Evolutionary conservation across 2,888 invertebrate genomes (phyloP), one percentile per base, ranked within the genome.

Genomic region (Euzophera pinguis): DNA sequence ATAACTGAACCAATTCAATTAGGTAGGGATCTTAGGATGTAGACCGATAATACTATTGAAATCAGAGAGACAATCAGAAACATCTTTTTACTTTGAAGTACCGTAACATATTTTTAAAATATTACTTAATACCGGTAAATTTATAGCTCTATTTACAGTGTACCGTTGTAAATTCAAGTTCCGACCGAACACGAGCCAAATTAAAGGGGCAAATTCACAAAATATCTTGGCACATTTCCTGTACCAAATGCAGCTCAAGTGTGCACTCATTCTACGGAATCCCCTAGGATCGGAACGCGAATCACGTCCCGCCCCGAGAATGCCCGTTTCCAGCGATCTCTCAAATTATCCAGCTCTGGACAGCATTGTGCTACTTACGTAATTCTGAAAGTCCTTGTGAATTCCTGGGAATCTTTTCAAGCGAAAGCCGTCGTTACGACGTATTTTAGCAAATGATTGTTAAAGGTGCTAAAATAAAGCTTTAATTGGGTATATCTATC

Each of bases 281-380:
- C 54, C 41, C 54, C 7, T 2, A 53, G 53, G 55, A 54, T 43
- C 13, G 51, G 58, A 58, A 60, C 55, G 56, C 55, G 60, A 60
- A 57, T 60, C 58, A 57, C 60, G 56, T 58, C 52, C 53, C 49
- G 47, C 42, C 50, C 14, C 50, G 53, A 52, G 53, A 53, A 60
- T 57, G 56, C 58, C 56, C 22, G 47, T 55, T 55, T 52, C 56
- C 38, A 37, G 35, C 54, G 56, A 58, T 58, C 55, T 60, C 60
- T 52, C 54, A 72, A 75, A 73, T 71, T 73, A 71, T 71, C 69
- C 61, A 43, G n/a, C 61, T 62, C 54, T 61, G 62, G 65, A 63
- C 67, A 63, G 59, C 69, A 69, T 57, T 58, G 53, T 61, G 61
- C 61, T 22, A 49, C 27, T 42, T 43, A 43, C 43, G 69, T 65